Base-by-base conservation (phyloP, 2,797 vertebrate genomes). In the Tolypeutes matacus region DNA sequence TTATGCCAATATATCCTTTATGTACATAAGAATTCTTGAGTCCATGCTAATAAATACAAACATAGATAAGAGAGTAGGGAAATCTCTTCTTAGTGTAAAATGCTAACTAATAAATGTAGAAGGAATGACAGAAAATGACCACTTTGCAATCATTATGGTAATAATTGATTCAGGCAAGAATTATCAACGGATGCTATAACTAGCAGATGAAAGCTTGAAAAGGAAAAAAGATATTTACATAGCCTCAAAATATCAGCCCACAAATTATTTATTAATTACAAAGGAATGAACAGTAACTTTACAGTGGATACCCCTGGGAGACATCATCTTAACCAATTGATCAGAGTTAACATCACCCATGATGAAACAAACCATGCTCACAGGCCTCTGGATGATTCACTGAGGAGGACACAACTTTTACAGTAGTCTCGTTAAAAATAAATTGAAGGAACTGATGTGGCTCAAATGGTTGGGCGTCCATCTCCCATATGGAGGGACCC, bases 131-230 rank as follows among this genome's bases (percentile, higher is more conserved):
- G 27, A 89, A 51, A 94, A 86, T 93, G 72, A 81, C 12, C 10
- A 65, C 83, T 88, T 92, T 65, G 8, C 2, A 72, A 73, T 29
- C n/a, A 58, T 94, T 89, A 69, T 64, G 51, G 13, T 78, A 82
- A 62, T 92, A 73, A 88, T 31, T 34, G 36, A 85, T 81, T 87
- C 34, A 92, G 51, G 29, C 34, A 82, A 96, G 58, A 83, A 56
- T 81, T 49, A 69, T 60, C 29, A 60, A 9, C n/a, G 58, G 18
- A 75, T 69, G 76, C 21, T 91, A 91, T 95, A 94, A 51, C 25
- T 39, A 39, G 75, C 18, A 18, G 53, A 80, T 87, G 31, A 76
- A 84, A 80, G 14, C 73, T 89, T 85, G 62, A 51, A 92, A 60
- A 85, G 70, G 56, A 6, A 42, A 92, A 86, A 46, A 36, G 14